A percentile compares a stretch with the other conserved stretches of the same genome.
Conservation (phyloP, 2,888 invertebrate genomes). For the Amblyjoppa proteus region DNA sequence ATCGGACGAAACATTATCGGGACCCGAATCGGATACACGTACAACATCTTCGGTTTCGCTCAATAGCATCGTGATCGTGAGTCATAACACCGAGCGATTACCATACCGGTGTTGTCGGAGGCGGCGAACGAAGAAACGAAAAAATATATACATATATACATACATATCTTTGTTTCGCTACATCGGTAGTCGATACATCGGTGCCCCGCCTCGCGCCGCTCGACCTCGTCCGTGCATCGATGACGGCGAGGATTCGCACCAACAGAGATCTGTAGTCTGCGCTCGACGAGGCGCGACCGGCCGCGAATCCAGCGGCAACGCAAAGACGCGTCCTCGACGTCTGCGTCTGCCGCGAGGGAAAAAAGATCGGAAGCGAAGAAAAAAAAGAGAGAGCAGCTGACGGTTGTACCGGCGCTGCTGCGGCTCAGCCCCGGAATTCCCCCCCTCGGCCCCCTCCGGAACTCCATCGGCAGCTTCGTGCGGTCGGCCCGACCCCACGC, state of each 20-base stretch:
- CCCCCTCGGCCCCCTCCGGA: conserved; percentile 28
- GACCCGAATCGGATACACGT: conserved; percentile 26
- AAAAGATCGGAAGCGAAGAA: conserved; percentile 45
- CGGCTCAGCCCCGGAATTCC: conserved; percentile 38
- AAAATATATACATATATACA: not conserved
- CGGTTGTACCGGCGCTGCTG: conserved; percentile 22
- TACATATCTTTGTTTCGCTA: not conserved
- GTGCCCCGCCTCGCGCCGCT: conserved; percentile 28
- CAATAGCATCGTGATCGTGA: conserved; percentile 39
- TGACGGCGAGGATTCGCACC: conserved; percentile 36
- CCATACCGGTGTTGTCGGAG: conserved; percentile 13
- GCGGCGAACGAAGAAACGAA: not conserved
- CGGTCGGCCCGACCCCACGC: conserved; percentile 43
- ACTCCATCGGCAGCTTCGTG: conserved; percentile 24
- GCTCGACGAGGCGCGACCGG: conserved; percentile 22
- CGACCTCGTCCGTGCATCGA: conserved; percentile 40
- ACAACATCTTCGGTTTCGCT: conserved; percentile 31
- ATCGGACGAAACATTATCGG: not conserved
- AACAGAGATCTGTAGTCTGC: conserved; percentile 26
- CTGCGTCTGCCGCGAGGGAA: conserved; percentile 36
- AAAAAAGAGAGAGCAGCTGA: conserved; percentile 54
- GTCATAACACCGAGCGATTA: conserved; percentile 43
- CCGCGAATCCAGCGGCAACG: conserved; percentile 18
- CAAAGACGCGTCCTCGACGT: conserved; percentile 25
- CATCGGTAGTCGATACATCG: conserved; percentile 8